Evolutionary conservation across 2,113 vertebrate genomes (phyloP).

Genomic region (Thomomys bottae): DNA sequence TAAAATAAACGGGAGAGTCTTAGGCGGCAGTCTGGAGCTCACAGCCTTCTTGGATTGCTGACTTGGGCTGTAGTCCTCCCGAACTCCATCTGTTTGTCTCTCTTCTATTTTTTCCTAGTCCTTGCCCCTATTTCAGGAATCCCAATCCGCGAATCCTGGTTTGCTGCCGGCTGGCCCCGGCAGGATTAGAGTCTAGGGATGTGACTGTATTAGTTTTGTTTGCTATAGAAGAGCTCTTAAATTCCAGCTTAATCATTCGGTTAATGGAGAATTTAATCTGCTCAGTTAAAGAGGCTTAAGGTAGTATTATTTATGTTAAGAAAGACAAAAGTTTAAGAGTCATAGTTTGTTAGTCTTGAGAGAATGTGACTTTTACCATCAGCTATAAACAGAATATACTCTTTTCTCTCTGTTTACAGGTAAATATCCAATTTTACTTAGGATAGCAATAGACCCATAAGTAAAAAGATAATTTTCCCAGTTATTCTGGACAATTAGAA

Average conservation of each 20-base stretch:
- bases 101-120: too few species aligned
- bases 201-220: background rate
- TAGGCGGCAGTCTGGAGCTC: too few species aligned
- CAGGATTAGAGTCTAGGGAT: background rate
- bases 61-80: too few species aligned
- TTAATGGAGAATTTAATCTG: background rate
- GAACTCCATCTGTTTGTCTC: too few species aligned
- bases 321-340: constrained; percentile 15
- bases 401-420: background rate
- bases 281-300: background rate
- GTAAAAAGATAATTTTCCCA: constrained; percentile 11
- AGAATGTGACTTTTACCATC: background rate
- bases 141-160: too few species aligned
- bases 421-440: background rate
- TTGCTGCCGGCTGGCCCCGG: too few species aligned
- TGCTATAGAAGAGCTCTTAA: background rate
- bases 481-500: background rate
- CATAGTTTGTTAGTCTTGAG: constrained; percentile 17
- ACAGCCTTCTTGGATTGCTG: too few species aligned
- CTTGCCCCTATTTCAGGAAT: too few species aligned
- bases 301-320: background rate
- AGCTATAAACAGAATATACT: background rate
- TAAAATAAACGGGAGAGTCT: too few species aligned
- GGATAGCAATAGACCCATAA: background rate
- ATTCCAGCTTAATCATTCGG: background rate